Percentiles rank a stretch among this genome's conserved stretches.
phyloP scores from a whole-genome alignment of 37 sponge, comb jelly and placozoan genomes.

The Ephydatia muelleri region DNA sequence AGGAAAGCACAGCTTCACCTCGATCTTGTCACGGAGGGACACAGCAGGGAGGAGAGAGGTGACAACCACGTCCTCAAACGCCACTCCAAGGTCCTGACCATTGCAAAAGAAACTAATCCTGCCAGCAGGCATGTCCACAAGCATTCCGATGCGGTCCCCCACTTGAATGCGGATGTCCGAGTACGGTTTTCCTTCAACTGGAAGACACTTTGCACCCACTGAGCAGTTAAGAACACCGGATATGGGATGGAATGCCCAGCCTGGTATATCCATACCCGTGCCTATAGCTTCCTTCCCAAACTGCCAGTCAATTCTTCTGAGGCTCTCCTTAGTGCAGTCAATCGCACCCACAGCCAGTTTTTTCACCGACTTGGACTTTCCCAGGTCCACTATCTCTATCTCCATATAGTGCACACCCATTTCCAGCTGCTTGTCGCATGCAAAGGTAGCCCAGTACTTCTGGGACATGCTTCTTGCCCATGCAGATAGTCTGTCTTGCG shows the following conservation, averaged over 20 bases:
- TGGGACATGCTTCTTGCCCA: not conserved
- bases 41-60: conserved; percentile 26
- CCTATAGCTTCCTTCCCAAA: conserved; percentile 38
- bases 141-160: conserved; percentile 47
- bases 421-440: conserved; percentile 18
- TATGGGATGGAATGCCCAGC: conserved; percentile 41
- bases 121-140: conserved; percentile 26
- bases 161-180: not conserved
- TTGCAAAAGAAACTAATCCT: conserved; percentile 38
- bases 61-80: conserved; percentile 20
- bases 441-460: conserved; percentile 42
- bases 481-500: conserved; percentile 22
- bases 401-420: conserved; percentile 36
- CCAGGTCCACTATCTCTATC: conserved; percentile 41
- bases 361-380: conserved; percentile 1
- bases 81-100: conserved; percentile 45
- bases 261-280: not conserved
- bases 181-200: conserved; percentile 10
- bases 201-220: not conserved
- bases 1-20: conserved; percentile 50
- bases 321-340: not conserved
- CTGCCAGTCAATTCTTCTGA: conserved; percentile 27
- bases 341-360: conserved; percentile 50
- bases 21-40: conserved; percentile 47
- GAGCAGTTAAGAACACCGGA: conserved; percentile 8